phyloP scores from a whole-genome alignment of 2,113 vertebrate species.

The Nicator chloris region DNA sequence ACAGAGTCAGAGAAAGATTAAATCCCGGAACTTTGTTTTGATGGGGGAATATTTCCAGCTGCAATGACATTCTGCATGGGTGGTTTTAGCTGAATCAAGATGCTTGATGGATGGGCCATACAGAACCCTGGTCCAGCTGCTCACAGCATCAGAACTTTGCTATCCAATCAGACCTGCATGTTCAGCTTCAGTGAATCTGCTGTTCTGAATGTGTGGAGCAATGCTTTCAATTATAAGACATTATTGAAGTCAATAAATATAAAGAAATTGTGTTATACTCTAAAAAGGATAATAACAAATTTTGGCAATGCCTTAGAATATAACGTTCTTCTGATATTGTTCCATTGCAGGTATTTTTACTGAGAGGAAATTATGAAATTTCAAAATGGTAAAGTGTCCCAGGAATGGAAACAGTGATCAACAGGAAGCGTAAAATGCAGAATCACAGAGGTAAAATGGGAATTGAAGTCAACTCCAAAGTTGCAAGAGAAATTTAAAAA shows the following conservation, averaged over 20 bases:
- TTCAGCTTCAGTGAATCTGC: no score
- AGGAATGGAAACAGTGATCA: not conserved
- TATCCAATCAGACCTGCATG: no score
- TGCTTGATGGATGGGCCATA: no score
- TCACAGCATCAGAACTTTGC: no score
- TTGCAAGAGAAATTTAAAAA: not conserved
- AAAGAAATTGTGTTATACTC: not conserved
- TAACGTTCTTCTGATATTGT: not conserved
- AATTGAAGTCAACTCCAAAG: not conserved
- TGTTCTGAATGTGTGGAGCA: no score
- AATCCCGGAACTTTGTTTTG: no score
- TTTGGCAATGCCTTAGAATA: not conserved
- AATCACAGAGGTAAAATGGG: not conserved
- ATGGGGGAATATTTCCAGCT: no score
- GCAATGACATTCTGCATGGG: no score
- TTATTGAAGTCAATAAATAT: not conserved
- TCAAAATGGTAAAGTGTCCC: not conserved
- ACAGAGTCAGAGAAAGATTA: not conserved
- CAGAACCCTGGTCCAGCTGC: no score
- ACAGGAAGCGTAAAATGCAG: not conserved
- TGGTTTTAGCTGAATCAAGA: no score
- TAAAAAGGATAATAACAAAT: not conserved
- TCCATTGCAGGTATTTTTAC: not conserved
- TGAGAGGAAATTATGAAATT: not conserved
- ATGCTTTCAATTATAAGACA: not conserved